phyloP scores from a whole-genome alignment of 2,113 vertebrate species.

The Camelus bactrianus region DNA sequence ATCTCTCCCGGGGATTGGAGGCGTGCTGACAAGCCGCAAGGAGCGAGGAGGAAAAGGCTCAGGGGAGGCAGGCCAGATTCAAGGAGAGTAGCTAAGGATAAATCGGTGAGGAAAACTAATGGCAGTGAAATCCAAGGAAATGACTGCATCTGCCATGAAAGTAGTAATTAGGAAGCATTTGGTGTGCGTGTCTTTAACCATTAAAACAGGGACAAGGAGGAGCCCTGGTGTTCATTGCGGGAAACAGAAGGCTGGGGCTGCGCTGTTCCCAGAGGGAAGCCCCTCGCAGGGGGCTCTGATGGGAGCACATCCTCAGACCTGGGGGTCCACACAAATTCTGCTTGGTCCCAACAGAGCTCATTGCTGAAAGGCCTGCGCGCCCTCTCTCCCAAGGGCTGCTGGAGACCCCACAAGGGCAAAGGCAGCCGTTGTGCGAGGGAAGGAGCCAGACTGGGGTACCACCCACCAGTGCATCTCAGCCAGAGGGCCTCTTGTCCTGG shows the following conservation, averaged over 20 bases:
- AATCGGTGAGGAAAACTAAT: conserved; percentile 90
- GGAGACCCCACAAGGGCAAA: fast-evolving
- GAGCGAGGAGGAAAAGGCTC: conserved; percentile 87
- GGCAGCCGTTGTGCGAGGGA: background rate
- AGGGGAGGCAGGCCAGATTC: conserved; percentile 85
- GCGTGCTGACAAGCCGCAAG: conserved; percentile 89
- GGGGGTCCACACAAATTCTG: background rate
- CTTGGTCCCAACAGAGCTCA: background rate
- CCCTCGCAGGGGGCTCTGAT: background rate
- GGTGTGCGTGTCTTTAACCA: conserved; percentile 87
- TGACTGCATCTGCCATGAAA: conserved; percentile 88
- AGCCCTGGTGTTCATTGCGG: conserved; percentile 75
- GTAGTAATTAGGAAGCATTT: conserved; percentile 89
- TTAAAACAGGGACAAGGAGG: conserved; percentile 85
- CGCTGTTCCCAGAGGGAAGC: background rate
- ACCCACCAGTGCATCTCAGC: background rate
- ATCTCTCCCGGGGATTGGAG: conserved; percentile 88
- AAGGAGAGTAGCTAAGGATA: conserved; percentile 92
- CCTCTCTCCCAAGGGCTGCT: background rate
- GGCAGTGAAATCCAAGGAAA: conserved; percentile 88
- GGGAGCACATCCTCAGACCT: background rate
- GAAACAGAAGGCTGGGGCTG: background rate
- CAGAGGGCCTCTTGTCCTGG: background rate
- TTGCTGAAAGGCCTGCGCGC: background rate
- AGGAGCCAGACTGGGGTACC: no score